Conservation (phyloP, 2,113 vertebrate species). For the Henicopernis longicauda region DNA sequence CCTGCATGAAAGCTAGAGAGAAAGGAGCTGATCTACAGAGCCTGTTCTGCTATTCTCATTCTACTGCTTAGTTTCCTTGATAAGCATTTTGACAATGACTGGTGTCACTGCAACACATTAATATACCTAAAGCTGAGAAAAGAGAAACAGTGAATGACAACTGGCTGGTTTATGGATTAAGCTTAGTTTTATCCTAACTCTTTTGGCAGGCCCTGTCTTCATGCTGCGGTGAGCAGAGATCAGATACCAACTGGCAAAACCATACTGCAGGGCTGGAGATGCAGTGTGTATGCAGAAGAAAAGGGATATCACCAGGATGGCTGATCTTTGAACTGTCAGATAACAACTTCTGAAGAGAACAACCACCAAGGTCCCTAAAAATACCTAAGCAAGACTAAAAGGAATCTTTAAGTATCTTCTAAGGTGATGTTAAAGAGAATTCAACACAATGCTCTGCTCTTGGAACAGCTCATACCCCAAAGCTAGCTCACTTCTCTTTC, state of each 20-base stretch:
- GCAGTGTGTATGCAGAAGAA: fast-evolving
- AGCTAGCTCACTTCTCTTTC: constrained; percentile 53
- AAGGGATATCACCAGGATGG: neutral
- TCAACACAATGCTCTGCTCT: constrained; percentile 49
- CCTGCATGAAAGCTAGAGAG: neutral
- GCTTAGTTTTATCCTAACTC: neutral
- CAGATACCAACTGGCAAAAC: neutral
- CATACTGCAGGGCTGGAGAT: neutral
- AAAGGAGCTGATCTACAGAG: neutral
- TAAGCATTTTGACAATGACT: fast-evolving
- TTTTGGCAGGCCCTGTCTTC: neutral
- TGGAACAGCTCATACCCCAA: constrained; percentile 21
- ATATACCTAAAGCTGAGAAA: neutral
- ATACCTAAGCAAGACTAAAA: neutral
- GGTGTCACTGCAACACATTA: neutral
- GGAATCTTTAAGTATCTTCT: constrained; percentile 20
- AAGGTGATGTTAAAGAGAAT: constrained; percentile 52
- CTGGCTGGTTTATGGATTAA: neutral
- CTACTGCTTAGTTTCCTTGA: neutral
- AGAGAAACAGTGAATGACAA: neutral
- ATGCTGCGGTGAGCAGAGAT: neutral
- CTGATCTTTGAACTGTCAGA: neutral
- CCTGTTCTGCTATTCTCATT: neutral
- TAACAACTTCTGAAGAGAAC: neutral
- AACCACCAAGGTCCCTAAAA: neutral